Evolutionary conservation across 2,888 invertebrate genomes (phyloP).

Genomic region (Odontocerum albicorne): DNA sequence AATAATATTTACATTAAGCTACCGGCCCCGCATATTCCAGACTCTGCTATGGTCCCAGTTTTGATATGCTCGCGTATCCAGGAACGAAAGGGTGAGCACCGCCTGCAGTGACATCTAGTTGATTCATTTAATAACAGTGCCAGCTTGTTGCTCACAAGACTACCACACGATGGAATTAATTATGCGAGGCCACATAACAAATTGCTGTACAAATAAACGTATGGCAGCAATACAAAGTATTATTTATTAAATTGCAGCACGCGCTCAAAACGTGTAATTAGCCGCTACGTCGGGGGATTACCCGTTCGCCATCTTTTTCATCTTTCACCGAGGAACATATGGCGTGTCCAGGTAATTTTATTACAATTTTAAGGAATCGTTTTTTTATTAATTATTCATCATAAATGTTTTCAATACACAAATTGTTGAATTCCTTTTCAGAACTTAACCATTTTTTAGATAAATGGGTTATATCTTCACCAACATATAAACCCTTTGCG

Average conservation of each 20-base stretch:
- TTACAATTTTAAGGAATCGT: no score
- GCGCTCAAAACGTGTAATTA: conserved; percentile 13
- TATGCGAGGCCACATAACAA: conserved; percentile 15
- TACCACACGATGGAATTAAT: conserved; percentile 12
- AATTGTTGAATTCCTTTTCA: no score
- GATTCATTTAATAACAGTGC: conserved; percentile 25
- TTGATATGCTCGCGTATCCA: no score
- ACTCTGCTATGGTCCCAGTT: no score
- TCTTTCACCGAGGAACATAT: neutral
- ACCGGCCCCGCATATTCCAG: no score
- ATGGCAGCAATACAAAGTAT: conserved; percentile 11
- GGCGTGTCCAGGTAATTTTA: neutral
- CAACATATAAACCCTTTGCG: no score
- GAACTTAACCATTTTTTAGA: no score
- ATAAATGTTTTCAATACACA: no score
- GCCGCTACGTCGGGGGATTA: neutral
- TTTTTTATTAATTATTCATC: neutral
- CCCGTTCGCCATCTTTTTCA: neutral
- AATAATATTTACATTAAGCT: no score
- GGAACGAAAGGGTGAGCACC: conserved; percentile 9
- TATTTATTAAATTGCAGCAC: conserved; percentile 18
- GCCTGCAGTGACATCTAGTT: conserved; percentile 27
- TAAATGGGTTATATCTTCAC: no score
- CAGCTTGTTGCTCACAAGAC: conserved; percentile 1
- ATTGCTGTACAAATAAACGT: conserved; percentile 11